phyloP scores from a whole-genome alignment of 2,888 invertebrate genomes.

The Pyrrhia umbra region DNA sequence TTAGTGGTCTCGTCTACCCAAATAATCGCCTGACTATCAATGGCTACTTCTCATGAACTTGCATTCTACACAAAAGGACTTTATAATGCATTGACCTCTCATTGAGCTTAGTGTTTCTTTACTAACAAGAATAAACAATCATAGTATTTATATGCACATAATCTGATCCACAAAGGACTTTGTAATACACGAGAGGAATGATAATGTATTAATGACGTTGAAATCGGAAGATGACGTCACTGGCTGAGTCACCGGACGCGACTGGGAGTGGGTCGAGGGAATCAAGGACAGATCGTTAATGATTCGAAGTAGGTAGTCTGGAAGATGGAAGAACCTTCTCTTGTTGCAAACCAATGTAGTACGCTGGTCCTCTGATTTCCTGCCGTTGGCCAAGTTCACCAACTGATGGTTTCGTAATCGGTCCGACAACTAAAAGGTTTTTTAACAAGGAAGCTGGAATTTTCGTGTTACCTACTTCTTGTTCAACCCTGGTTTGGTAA shows the following conservation, averaged over 20 bases:
- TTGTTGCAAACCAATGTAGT: too few relatives aligned
- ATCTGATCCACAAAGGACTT: constrained; percentile 6
- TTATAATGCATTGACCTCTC: background rate
- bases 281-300: constrained; percentile 21
- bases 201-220: background rate
- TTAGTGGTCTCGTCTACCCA: too few relatives aligned
- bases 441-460: too few relatives aligned
- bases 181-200: background rate
- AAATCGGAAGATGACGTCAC: constrained; percentile 20
- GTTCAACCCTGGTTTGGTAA: too few relatives aligned
- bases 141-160: constrained; percentile 24
- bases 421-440: too few relatives aligned
- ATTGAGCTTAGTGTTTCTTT: constrained; percentile 1
- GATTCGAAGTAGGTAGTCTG: constrained; percentile 5
- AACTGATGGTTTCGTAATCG: too few relatives aligned
- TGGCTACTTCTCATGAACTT: background rate
- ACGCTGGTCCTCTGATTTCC: too few relatives aligned
- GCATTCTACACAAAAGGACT: too few relatives aligned
- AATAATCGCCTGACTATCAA: too few relatives aligned
- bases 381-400: too few relatives aligned
- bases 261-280: constrained; percentile 5
- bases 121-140: constrained; percentile 1
- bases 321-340: background rate
- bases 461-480: too few relatives aligned
- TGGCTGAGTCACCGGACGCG: constrained; percentile 23